Evolutionary conservation across 2,888 invertebrate genomes (phyloP).

Genomic region (Eurytoma californica): DNA sequence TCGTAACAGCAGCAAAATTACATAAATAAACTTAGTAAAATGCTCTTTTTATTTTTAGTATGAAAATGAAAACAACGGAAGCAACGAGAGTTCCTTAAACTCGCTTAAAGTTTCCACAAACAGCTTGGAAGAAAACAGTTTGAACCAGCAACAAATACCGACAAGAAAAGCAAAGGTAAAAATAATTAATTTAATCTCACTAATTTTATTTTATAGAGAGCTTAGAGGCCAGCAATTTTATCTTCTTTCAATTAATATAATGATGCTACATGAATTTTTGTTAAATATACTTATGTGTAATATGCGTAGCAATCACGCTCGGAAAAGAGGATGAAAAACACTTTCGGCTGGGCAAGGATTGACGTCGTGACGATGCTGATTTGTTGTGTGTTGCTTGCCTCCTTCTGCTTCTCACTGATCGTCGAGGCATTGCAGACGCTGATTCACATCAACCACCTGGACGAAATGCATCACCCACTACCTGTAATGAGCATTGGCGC

Average conservation of each 20-base stretch:
- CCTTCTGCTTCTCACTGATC: slow-evolving; percentile 87
- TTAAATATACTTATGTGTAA: no score
- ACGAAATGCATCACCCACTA: slow-evolving; percentile 85
- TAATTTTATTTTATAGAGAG: no score
- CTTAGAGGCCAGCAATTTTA: no score
- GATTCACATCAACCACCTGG: slow-evolving; percentile 84
- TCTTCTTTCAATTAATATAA: no score
- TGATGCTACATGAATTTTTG: no score
- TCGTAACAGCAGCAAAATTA: no score
- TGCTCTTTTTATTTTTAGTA: slow-evolving; percentile 64
- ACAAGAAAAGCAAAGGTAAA: slow-evolving; percentile 46
- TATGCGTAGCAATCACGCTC: slow-evolving; percentile 75
- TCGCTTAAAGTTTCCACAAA: slow-evolving; percentile 58
- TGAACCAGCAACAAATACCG: not conserved
- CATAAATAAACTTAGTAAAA: no score
- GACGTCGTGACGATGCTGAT: slow-evolving; percentile 90
- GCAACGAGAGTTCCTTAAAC: slow-evolving; percentile 59
- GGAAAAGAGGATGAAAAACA: slow-evolving; percentile 85
- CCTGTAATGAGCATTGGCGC: slow-evolving; percentile 85
- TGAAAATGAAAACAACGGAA: slow-evolving; percentile 59
- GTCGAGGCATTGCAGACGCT: slow-evolving; percentile 89
- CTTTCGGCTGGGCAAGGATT: slow-evolving; percentile 94
- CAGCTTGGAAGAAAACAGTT: slow-evolving; percentile 25
- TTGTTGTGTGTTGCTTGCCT: slow-evolving; percentile 88
- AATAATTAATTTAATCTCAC: not conserved